Conservation (phyloP, 2,113 vertebrate species). For the Narcine bancroftii region DNA sequence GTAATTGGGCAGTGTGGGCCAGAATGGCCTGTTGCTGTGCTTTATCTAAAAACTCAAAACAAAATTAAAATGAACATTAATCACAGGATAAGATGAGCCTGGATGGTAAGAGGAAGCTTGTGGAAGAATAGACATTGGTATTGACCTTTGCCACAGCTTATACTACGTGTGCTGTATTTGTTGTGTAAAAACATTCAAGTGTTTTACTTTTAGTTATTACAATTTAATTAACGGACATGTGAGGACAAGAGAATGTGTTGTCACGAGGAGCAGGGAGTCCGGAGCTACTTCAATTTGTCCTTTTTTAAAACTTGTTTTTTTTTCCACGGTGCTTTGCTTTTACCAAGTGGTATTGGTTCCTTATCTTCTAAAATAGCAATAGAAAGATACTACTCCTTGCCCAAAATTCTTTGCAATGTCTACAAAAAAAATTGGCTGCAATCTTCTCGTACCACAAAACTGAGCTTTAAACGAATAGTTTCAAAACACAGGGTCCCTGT, state of each 20-base stretch:
- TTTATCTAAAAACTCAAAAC: no score
- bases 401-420: background rate
- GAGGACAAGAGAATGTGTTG: background rate
- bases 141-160: background rate
- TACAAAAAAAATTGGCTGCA: background rate
- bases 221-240: background rate
- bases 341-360: background rate
- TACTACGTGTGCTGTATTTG: background rate
- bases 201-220: background rate
- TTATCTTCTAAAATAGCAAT: background rate
- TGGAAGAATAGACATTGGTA: background rate
- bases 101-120: background rate
- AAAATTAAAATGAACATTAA: no score
- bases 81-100: no score
- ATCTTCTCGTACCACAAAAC: background rate
- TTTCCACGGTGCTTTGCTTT: background rate
- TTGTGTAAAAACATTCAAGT: background rate
- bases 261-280: background rate
- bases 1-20: no score
- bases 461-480: background rate
- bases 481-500: no score
- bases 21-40: no score
- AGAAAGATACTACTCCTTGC: background rate
- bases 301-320: background rate
- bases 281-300: background rate